A percentile compares a stretch with the other conserved stretches of the same genome.
These are phyloP conservation scores for Neofelis nebulosa DNA, from an alignment of 2,113 vertebrate genomes.

Conservation along the genomic window DNA sequence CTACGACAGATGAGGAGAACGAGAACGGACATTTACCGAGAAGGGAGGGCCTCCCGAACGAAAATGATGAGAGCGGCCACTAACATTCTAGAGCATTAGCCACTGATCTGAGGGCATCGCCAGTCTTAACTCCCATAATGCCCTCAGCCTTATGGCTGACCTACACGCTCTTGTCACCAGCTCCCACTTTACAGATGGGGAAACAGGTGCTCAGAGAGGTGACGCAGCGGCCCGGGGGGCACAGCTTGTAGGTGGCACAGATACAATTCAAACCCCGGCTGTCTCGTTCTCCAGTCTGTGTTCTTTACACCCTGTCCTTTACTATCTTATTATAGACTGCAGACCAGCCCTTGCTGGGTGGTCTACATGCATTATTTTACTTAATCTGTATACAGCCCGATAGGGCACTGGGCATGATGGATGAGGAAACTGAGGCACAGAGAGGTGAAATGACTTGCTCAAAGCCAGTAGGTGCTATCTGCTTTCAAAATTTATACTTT, in stretches of 20 bases:
- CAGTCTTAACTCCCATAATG: accelerated
- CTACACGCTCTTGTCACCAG: accelerated
- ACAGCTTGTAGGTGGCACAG: background rate
- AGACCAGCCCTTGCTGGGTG: background rate
- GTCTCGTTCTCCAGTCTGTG: background rate
- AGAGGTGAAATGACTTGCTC: background rate
- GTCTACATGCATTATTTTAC: background rate
- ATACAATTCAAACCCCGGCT: background rate
- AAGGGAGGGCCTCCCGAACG: background rate
- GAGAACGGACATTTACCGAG: accelerated
- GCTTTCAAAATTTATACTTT: background rate
- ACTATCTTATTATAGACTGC: accelerated
- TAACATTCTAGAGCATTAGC: accelerated
- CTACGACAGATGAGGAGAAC: background rate
- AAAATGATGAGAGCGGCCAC: background rate
- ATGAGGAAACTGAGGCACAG: background rate
- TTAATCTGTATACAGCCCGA: background rate
- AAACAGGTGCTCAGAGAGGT: background rate
- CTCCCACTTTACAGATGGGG: background rate
- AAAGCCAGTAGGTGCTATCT: background rate
- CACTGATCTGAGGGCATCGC: accelerated
- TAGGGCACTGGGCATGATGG: background rate
- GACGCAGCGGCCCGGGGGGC: accelerated
- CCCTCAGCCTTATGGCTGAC: background rate
- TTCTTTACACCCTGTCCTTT: background rate